These are phyloP conservation scores for Rhopalosiphum nymphaeae DNA, from an alignment of 2,888 invertebrate species.

Conservation along the genomic window DNA sequence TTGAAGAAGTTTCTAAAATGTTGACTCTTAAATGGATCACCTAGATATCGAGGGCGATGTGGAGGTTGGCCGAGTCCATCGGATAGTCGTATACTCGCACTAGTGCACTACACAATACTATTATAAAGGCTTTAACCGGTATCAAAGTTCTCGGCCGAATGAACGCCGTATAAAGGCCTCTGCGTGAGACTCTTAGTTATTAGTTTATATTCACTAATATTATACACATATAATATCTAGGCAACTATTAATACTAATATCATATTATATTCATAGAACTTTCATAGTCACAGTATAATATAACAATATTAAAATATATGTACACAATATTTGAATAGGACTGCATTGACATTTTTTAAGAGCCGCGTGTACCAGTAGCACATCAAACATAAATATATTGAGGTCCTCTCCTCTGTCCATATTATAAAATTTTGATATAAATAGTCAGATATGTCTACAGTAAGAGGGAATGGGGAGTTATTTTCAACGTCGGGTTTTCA, in stretches of 20 bases:
- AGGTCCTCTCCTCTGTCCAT: background rate
- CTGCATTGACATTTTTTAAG: background rate
- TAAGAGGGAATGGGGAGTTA: background rate
- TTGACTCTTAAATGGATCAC: background rate
- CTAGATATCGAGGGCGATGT: background rate
- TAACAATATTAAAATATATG: background rate
- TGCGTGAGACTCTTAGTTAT: constrained; percentile 4
- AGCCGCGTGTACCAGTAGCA: background rate
- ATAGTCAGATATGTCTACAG: background rate
- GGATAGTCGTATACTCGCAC: constrained; percentile 29
- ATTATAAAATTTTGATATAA: background rate
- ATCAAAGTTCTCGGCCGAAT: constrained; percentile 50
- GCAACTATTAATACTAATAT: background rate
- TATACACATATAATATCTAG: background rate
- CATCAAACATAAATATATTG: background rate
- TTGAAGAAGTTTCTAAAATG: background rate
- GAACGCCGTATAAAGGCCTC: constrained; percentile 22
- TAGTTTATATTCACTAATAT: background rate
- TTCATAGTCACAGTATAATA: background rate
- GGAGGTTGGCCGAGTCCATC: constrained; percentile 2
- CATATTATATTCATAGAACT: constrained; percentile 28
- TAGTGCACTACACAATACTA: background rate
- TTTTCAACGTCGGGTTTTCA: background rate
- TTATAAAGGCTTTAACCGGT: constrained; percentile 41
- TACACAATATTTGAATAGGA: background rate